Base-by-base conservation (phyloP, 1,140 invertebrate species). In the Cherax quadricarinatus region DNA sequence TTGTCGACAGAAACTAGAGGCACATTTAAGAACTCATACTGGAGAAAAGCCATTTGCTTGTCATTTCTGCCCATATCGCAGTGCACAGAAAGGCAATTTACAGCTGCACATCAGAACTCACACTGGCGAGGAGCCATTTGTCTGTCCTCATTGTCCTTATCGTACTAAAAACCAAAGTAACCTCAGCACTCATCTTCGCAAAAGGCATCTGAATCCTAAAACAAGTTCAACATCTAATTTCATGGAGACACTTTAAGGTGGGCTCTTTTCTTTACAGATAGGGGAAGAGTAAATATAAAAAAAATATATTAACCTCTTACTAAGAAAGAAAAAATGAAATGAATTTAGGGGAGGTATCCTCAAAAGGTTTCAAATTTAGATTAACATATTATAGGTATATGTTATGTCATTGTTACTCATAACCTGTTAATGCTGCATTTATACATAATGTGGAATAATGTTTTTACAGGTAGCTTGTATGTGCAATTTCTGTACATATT, bases 121-220 rank as follows among this genome's bases (percentile, higher is more conserved):
- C 48, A 91, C 89, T 80, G 89, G 89, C 10, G 89, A 91, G n/a
- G 81, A 91, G 24, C 89, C 89, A 18, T 91, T 86, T 91, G 89
- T 57, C 10, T 91, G 89, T 49, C 18, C 53, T 24, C 89, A 86
- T 48, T 91, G 89, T n/a, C 75, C 83, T 30, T 91, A 86, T 57
- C 73, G 84, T 24, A 86, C 89, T 12, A 91, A 91, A 78, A 91
- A 91, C 84, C 89, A 91, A 66, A 91, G 89, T 49, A 91, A 91
- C 84, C 89, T 86, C 75, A 81, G n/a, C 9, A 91, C 89, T 49
- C 89, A 91, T 41, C 66, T 91, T 24, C 89, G 89, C 53, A 86
- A n/a, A 48, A 91, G 86, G 66, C 89, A 91, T 21, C 70, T 30
- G 70, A 75, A 30, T 30, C 70, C 24, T 30, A 75, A 75, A 24